phyloP scores from a whole-genome alignment of 2,888 invertebrate species.

The Tortricodes alternella region DNA sequence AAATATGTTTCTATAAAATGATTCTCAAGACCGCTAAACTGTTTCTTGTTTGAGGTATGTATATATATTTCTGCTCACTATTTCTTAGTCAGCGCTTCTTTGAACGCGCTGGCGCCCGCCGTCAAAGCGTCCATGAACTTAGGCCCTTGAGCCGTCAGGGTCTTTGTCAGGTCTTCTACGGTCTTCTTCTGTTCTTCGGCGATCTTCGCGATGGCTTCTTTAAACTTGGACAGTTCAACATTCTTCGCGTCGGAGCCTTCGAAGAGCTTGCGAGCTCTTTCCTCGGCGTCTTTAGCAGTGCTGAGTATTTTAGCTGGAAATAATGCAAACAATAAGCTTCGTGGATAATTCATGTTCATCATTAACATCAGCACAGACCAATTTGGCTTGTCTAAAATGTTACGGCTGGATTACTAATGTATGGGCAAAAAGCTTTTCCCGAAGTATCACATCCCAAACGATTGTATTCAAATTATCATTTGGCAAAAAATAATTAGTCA shows the following conservation, averaged over 20 bases:
- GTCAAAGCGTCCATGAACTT: conserved; percentile 39
- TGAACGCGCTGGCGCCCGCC: conserved; percentile 49
- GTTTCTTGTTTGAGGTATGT: neutral
- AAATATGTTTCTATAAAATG: no score
- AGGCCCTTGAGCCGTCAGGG: conserved; percentile 44
- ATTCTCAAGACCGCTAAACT: neutral
- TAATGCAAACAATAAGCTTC: neutral
- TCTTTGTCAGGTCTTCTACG: conserved; percentile 42
- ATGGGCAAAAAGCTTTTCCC: no score
- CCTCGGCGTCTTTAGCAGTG: conserved; percentile 43
- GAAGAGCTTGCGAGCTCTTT: conserved; percentile 48
- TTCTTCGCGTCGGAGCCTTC: conserved; percentile 36
- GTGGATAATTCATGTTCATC: neutral
- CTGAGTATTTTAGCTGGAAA: conserved; percentile 49
- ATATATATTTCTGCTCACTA: neutral
- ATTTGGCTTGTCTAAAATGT: no score
- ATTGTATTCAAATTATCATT: no score
- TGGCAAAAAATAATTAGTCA: no score
- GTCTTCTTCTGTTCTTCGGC: conserved; percentile 48
- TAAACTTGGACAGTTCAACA: conserved; percentile 47
- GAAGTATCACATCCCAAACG: no score
- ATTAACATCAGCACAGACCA: neutral
- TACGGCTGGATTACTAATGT: no score
- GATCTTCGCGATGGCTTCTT: conserved; percentile 42
- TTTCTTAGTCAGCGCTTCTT: conserved; percentile 40